These are phyloP conservation scores for Ormyrus pomaceus DNA, from an alignment of 2,888 invertebrate genomes.

Conservation along the genomic window DNA sequence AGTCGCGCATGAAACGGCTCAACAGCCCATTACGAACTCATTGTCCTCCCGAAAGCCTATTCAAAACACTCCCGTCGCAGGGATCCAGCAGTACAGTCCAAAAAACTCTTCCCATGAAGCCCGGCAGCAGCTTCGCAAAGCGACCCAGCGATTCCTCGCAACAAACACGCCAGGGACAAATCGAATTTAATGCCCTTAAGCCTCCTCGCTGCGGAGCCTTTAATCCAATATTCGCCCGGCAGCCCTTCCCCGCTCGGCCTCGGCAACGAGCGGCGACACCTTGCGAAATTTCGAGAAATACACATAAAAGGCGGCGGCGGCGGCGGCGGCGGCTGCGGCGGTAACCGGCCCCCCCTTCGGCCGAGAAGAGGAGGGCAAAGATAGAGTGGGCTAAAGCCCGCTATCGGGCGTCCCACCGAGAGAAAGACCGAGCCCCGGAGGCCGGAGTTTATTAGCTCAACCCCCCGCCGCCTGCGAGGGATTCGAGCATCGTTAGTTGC, in stretches of 20 bases:
- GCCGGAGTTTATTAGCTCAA: conserved; percentile 69
- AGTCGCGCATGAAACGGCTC: background rate
- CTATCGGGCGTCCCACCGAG: conserved; percentile 60
- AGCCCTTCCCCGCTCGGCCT: background rate
- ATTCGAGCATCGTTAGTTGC: conserved; percentile 48
- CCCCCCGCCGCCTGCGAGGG: conserved; percentile 61
- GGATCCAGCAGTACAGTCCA: too few relatives aligned
- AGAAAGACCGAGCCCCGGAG: conserved; percentile 60
- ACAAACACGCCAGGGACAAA: background rate
- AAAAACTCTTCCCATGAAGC: too few relatives aligned
- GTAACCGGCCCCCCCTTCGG: too few relatives aligned
- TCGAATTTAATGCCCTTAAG: conserved; percentile 19
- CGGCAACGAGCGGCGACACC: background rate
- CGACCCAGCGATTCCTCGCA: too few relatives aligned
- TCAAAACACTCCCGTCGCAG: too few relatives aligned
- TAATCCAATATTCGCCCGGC: conserved; percentile 27
- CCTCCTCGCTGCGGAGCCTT: background rate
- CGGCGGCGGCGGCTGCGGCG: too few relatives aligned
- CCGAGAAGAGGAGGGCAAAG: conserved; percentile 4
- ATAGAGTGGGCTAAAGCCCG: conserved; percentile 51
- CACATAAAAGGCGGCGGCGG: too few relatives aligned
- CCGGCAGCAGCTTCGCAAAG: too few relatives aligned
- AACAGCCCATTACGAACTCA: too few relatives aligned
- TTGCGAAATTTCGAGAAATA: too few relatives aligned
- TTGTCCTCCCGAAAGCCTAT: too few relatives aligned